Evolutionary conservation across 2,113 vertebrate species (phyloP).

Genomic region (Anarhynchus alexandrinus): DNA sequence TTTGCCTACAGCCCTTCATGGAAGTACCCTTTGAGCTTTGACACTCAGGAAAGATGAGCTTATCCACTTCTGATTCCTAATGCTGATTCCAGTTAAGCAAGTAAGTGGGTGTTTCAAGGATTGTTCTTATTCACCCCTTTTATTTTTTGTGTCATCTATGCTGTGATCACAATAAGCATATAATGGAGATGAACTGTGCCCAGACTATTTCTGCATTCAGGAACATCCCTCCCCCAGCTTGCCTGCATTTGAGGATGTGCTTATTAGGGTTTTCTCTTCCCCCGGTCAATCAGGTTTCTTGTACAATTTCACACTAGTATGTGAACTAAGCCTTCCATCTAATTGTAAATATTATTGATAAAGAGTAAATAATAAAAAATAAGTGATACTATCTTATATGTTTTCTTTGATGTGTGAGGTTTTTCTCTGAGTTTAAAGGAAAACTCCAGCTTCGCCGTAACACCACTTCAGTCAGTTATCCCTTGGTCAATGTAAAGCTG

Average conservation of each 20-base stretch:
- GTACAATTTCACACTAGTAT: not conserved
- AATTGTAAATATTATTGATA: not conserved
- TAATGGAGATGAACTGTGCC: not conserved
- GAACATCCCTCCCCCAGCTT: not conserved
- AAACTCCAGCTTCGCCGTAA: not conserved
- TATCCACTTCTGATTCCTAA: not conserved
- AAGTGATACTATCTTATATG: fast-evolving
- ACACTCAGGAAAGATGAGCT: not conserved
- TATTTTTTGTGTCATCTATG: not conserved
- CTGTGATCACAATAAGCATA: not conserved
- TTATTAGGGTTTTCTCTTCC: not conserved
- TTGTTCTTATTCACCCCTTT: not conserved
- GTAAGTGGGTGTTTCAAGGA: not conserved
- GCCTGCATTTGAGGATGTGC: not conserved
- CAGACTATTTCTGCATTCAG: not conserved
- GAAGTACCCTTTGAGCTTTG: not conserved
- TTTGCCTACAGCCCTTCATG: not conserved
- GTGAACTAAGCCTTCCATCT: not conserved
- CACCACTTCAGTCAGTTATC: not conserved
- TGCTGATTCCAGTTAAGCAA: not conserved
- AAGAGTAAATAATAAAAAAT: not conserved
- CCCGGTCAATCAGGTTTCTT: not conserved
- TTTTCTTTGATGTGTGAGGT: not conserved
- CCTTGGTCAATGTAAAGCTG: not conserved
- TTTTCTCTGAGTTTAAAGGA: not conserved